Evolutionary conservation across 2,888 invertebrate genomes (phyloP).

Genomic region (Pollenia amentaria): DNA sequence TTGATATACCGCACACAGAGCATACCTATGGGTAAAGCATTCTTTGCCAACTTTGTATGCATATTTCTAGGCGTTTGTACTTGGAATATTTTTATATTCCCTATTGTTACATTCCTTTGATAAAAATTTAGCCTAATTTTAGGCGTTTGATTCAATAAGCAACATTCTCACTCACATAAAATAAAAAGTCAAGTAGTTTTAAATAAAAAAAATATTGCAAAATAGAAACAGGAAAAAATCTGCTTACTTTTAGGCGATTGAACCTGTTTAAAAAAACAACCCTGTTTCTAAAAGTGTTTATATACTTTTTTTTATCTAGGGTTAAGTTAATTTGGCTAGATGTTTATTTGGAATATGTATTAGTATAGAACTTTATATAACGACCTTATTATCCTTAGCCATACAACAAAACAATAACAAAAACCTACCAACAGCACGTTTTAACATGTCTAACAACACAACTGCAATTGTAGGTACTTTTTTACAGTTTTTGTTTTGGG

Average conservation of each 20-base stretch:
- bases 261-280: slow-evolving; percentile 37
- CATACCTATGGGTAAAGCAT: slow-evolving; percentile 43
- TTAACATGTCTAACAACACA: slow-evolving; percentile 69
- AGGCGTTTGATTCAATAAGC: slow-evolving; percentile 39
- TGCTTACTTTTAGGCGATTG: slow-evolving; percentile 54
- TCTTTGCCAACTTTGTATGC: slow-evolving; percentile 40
- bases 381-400: slow-evolving; percentile 70
- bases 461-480: slow-evolving; percentile 65
- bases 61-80: slow-evolving; percentile 41
- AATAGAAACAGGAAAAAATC: background rate
- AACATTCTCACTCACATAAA: background rate
- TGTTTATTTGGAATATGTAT: slow-evolving; percentile 57
- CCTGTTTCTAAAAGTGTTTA: background rate
- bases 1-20: slow-evolving; percentile 8
- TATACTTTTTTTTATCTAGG: background rate
- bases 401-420: slow-evolving; percentile 54
- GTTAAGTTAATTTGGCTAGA: slow-evolving; percentile 49
- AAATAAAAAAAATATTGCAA: slow-evolving; percentile 19
- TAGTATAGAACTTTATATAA: slow-evolving; percentile 70
- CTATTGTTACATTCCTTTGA: slow-evolving; percentile 51
- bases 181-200: slow-evolving; percentile 55
- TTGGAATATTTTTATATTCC: slow-evolving; percentile 22
- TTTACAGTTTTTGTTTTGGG: slow-evolving; percentile 38
- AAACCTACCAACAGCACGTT: slow-evolving; percentile 49
- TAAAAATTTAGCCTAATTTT: slow-evolving; percentile 39